phyloP scores from a whole-genome alignment of 2,797 vertebrate species.

The Betta splendens region DNA sequence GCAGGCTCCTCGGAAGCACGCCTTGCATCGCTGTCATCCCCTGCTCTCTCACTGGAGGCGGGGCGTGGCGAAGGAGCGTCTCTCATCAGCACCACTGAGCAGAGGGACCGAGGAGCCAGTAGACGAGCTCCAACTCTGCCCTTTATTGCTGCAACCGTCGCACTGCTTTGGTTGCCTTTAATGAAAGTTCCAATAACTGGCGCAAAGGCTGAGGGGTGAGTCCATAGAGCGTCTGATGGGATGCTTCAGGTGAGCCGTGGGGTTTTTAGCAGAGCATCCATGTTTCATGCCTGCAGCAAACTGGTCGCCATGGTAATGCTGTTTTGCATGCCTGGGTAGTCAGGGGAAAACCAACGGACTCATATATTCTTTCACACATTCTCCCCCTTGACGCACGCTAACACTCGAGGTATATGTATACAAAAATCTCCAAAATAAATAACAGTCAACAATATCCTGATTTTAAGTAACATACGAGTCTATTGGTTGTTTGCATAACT shows the following conservation, averaged over 20 bases:
- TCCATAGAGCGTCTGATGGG: neutral
- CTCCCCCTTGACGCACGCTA: neutral
- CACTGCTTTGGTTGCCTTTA: neutral
- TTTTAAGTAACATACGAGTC: neutral
- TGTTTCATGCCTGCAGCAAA: conserved; percentile 10
- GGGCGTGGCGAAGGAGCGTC: conserved; percentile 67
- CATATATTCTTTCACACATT: conserved; percentile 1
- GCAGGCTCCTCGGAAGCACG: conserved; percentile 60
- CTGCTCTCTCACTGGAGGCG: conserved; percentile 66
- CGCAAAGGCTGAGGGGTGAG: neutral
- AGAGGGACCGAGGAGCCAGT: conserved; percentile 11
- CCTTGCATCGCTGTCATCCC: conserved; percentile 61
- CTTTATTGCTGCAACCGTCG: neutral
- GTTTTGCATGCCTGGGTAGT: conserved; percentile 32
- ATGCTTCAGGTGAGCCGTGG: neutral
- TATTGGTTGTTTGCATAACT: no score
- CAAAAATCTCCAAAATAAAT: neutral
- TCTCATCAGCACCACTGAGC: conserved; percentile 75
- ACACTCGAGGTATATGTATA: neutral
- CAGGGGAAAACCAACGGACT: conserved; percentile 23
- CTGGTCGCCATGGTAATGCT: conserved; percentile 46
- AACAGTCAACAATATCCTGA: neutral
- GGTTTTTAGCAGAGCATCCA: neutral
- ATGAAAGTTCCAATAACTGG: neutral
- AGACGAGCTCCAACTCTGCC: conserved; percentile 25